Evolutionary conservation across 2,888 invertebrate species (phyloP), one percentile per base, ranked within the genome.

Genomic region (Odontomyia ornata): DNA sequence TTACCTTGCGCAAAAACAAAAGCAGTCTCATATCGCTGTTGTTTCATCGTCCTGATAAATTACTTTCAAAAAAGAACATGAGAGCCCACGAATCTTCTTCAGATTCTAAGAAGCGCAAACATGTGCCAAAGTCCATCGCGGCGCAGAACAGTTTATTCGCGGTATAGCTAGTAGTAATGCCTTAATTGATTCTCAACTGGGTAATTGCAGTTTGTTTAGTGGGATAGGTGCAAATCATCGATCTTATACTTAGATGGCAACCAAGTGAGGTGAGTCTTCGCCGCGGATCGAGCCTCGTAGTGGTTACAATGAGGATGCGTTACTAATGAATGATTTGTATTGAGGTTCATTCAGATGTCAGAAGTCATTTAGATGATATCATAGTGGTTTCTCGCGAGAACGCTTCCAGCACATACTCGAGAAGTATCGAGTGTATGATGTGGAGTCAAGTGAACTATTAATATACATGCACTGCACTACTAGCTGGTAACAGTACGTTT

Each of bases 321-420:
- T 57, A 28, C 64, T 64, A 65, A 65, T 47, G 69, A 47, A 69
- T 69, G 25, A 69, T 69, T 67, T 67, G 25, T 25, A 69, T 23
- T 11, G n/a, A 27, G 62, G 69, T 23, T 47, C 23, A 69, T 69
- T 69, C 69, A 47, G 47, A 47, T 47, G 69, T 69, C 69, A 69
- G 27, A 47, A 69, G 69, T 46, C 69, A 69, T 69, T 69, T 69
- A 13, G 47, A 46, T 69, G 69, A 69, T 69, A 69, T 69, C 43
- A 69, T 69, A 46, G 28, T 52, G 52, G 36, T 9, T 5, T 36
- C 36, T 36, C 36, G 9, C 5, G 36, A 36, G 36, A 3, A 36
- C 9, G 9, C 36, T 36, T 36, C 3, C 36, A 5, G 36, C 36
- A 9, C 36, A 9, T 36, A 36, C 9, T 36, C 36, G 3, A 9